Evolutionary conservation across 2,113 vertebrate species (phyloP).

Genomic region (Bos indicus): DNA sequence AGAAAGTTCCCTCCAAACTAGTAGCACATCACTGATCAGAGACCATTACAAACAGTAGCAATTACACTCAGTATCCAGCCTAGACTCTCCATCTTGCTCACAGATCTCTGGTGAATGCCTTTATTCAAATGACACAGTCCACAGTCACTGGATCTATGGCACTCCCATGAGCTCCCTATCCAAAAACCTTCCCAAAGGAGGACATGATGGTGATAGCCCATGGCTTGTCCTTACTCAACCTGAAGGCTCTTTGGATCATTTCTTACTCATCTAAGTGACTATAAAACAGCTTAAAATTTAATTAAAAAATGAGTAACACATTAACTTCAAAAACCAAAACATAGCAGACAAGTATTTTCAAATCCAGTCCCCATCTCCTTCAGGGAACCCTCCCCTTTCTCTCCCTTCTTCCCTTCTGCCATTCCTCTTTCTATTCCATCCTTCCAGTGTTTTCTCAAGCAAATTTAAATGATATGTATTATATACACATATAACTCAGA

Average conservation of each 20-base stretch:
- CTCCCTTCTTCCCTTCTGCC: background rate
- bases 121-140: background rate
- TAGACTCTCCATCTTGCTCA: background rate
- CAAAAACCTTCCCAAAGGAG: background rate
- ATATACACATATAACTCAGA: background rate
- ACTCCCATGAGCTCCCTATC: background rate
- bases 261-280: conserved; percentile 3
- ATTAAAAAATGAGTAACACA: background rate
- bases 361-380: background rate
- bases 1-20: background rate
- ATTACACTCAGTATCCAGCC: background rate
- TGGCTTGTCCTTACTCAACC: background rate
- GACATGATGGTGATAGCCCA: background rate
- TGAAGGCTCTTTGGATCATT: background rate
- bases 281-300: background rate
- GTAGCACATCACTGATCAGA: background rate
- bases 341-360: background rate
- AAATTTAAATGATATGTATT: conserved; percentile 15
- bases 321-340: background rate
- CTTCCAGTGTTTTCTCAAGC: background rate
- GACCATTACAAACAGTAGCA: background rate
- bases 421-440: background rate
- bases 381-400: background rate
- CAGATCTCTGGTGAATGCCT: background rate
- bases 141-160: background rate